A percentile compares a stretch with the other conserved stretches of the same genome.
phyloP scores from a whole-genome alignment of 2,797 vertebrate genomes.

The Meriones psammophilus region DNA sequence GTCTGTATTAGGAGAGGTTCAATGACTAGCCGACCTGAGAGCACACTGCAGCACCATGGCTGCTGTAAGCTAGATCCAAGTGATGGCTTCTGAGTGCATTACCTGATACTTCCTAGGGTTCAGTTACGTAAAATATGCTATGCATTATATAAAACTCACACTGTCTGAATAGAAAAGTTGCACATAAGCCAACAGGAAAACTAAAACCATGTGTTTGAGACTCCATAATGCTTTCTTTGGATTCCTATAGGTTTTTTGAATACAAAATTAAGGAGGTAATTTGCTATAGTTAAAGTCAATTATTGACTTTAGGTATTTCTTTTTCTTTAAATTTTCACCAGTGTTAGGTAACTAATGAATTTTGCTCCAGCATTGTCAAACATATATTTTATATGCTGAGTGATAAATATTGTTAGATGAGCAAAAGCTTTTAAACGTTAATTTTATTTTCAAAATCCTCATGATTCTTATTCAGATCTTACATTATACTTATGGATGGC shows the following conservation, averaged over 20 bases:
- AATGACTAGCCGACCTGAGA: neutral
- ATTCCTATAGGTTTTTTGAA: neutral
- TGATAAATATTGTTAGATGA: neutral
- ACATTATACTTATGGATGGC: neutral
- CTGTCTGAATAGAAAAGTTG: neutral
- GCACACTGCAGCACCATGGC: neutral
- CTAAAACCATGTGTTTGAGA: neutral
- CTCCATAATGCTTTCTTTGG: neutral
- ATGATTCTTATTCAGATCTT: neutral
- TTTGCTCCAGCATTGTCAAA: neutral
- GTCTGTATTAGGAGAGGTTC: neutral
- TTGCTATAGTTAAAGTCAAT: neutral
- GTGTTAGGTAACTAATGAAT: neutral
- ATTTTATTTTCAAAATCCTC: neutral
- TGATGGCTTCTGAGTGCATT: neutral
- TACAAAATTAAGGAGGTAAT: neutral
- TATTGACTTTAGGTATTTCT: neutral
- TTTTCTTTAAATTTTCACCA: neutral
- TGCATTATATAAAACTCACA: no score
- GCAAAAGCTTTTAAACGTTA: neutral
- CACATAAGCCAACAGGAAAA: neutral
- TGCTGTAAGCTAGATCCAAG: neutral
- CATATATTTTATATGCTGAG: neutral
- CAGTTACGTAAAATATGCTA: no score
- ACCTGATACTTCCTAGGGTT: neutral